Evolutionary conservation across 2,113 vertebrate genomes (phyloP).

Genomic region (Chionomys nivalis): DNA sequence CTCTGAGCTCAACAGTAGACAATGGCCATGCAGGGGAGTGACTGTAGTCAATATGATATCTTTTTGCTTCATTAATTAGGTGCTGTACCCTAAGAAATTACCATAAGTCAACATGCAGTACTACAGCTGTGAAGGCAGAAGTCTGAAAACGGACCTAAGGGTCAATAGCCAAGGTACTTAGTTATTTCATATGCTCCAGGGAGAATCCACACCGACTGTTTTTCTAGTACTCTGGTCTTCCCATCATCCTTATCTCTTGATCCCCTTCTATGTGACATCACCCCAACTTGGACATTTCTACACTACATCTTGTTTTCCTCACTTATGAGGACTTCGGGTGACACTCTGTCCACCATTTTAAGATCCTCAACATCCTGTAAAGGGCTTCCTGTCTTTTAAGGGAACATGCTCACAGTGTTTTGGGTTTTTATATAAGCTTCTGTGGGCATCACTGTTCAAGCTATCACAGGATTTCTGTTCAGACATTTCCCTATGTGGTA

Average conservation of each 20-base stretch:
- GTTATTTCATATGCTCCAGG: neutral
- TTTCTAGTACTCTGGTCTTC: neutral
- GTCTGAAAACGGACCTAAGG: neutral
- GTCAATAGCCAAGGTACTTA: neutral
- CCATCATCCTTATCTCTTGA: neutral
- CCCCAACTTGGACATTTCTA: neutral
- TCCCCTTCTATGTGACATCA: fast-evolving
- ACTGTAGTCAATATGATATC: neutral
- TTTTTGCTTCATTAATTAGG: neutral
- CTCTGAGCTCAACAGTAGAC: neutral
- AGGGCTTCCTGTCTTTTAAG: neutral
- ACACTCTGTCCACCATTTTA: neutral
- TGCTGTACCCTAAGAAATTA: neutral
- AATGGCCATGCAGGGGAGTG: neutral
- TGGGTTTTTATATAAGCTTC: neutral
- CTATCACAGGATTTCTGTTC: neutral
- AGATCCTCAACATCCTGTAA: neutral
- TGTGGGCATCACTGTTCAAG: neutral
- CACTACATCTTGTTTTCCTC: neutral
- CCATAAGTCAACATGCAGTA: neutral
- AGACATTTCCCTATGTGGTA: neutral
- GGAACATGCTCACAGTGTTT: neutral
- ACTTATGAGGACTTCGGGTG: neutral
- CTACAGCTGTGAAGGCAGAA: neutral
- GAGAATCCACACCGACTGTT: neutral